Conservation (phyloP, 2,113 vertebrate species). For the Nannospalax galili region DNA sequence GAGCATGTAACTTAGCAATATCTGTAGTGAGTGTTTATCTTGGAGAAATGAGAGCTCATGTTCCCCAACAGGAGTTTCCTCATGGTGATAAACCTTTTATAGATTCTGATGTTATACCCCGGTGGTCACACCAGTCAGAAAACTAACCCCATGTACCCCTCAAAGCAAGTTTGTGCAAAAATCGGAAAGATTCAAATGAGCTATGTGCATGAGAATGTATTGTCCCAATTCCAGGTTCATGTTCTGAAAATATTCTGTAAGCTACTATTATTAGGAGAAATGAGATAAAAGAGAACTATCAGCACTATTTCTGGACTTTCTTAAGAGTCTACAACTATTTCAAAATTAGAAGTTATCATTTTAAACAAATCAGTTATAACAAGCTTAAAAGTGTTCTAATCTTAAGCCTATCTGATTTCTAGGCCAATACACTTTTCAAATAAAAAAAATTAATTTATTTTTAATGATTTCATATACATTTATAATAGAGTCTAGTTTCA, state of each 20-base stretch:
- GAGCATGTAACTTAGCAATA: not conserved
- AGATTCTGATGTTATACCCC: not conserved
- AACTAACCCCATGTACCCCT: not conserved
- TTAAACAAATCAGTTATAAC: not conserved
- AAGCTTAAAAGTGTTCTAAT: not conserved
- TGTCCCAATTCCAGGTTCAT: not conserved
- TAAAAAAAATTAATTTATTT: not conserved
- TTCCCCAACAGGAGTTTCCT: not conserved
- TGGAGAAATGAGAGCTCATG: not conserved
- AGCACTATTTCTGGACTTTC: not conserved
- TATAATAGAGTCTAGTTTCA: not conserved
- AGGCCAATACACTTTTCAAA: not conserved
- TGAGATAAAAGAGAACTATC: not conserved
- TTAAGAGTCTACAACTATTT: conserved; percentile 33
- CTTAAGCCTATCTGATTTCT: not conserved
- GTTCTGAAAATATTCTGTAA: not conserved
- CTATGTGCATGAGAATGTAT: not conserved
- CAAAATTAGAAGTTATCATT: conserved; percentile 33
- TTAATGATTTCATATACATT: not conserved
- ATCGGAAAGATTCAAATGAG: not conserved
- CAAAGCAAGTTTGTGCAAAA: not conserved
- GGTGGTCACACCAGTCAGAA: not conserved
- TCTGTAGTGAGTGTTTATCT: not conserved
- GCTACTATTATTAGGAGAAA: not conserved
- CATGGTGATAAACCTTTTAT: not conserved